Conservation (phyloP, 35 echinoderm and acorn worm species). For the Strongylocentrotus purpuratus region DNA sequence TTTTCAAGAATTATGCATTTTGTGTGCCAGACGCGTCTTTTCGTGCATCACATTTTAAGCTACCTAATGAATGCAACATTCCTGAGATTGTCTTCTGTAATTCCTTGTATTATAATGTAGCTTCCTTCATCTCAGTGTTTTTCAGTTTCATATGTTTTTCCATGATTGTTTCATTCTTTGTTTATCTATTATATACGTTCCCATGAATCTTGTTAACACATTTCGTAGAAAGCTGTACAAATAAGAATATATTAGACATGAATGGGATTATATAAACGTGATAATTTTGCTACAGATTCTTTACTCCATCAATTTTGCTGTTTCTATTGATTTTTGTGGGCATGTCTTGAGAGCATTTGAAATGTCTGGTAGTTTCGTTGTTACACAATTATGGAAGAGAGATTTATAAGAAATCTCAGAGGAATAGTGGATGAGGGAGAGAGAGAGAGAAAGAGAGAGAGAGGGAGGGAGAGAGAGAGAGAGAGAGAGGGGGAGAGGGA, state of each 20-base stretch:
- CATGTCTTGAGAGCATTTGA: neutral
- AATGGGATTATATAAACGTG: neutral
- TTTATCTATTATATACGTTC: neutral
- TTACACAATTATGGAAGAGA: no score
- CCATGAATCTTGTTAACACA: neutral
- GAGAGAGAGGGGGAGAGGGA: no score
- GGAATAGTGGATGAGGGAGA: no score
- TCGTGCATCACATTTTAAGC: no score
- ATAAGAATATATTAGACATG: slow-evolving; percentile 19
- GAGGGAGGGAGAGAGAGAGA: no score
- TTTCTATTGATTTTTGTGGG: neutral
- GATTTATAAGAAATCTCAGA: no score
- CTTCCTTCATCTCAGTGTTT: neutral
- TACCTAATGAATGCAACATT: neutral
- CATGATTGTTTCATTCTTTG: neutral
- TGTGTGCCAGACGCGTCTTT: no score
- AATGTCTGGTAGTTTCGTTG: no score
- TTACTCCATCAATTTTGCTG: neutral
- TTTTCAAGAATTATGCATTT: no score
- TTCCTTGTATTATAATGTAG: neutral
- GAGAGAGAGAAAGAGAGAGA: no score
- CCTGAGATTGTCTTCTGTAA: neutral
- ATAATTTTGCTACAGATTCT: neutral
- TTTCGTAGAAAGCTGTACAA: slow-evolving; percentile 7
- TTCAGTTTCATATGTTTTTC: neutral